These are phyloP conservation scores for Chaetophractus vellerosus DNA, from an alignment of 2,797 vertebrate species.

Conservation along the genomic window DNA sequence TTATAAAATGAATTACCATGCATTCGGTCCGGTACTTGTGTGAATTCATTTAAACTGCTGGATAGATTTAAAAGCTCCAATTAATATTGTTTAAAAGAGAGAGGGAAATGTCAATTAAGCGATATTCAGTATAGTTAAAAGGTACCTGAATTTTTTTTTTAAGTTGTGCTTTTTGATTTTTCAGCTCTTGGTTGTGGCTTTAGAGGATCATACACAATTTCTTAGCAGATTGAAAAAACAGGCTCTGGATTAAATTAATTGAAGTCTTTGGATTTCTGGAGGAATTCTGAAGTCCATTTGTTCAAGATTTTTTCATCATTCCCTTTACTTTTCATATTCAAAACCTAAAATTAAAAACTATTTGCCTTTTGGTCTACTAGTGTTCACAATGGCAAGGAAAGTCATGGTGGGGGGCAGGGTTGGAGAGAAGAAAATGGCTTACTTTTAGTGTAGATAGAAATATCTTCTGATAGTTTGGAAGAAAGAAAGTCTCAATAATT, in stretches of 20 bases:
- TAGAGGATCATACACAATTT: not conserved
- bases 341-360: conserved; percentile 49
- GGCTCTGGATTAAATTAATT: not conserved
- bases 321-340: conserved; percentile 4
- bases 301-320: not conserved
- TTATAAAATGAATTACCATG: not conserved
- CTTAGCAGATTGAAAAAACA: conserved; percentile 29
- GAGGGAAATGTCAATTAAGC: not conserved
- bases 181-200: not conserved
- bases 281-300: not conserved
- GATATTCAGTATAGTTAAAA: not conserved
- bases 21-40: not conserved
- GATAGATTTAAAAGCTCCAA: conserved; percentile 33
- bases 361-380: not conserved
- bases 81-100: conserved; percentile 8
- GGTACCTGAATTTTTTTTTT: not conserved
- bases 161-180: not conserved
- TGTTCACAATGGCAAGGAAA: not conserved
- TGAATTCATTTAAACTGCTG: conserved; percentile 44
- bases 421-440: not conserved
- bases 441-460: not conserved
- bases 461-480: not conserved
- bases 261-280: conserved; percentile 9
- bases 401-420: not conserved
- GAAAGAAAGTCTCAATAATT: conserved; percentile 27